Evolutionary conservation across 2,888 invertebrate species (phyloP).

Genomic region (Xestoiulus laeticollis): DNA sequence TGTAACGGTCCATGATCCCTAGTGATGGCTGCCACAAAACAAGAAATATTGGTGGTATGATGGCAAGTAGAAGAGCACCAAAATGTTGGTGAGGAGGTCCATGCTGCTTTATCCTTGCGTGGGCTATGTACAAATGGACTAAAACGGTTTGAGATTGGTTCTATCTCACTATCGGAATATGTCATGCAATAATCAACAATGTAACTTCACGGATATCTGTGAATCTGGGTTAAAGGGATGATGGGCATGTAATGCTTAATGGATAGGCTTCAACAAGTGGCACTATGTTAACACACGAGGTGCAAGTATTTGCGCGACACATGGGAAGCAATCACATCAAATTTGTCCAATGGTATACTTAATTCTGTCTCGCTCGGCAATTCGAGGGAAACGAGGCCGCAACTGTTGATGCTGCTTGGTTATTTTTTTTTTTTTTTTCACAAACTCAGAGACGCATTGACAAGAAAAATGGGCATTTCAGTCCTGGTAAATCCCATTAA

Average conservation of each 20-base stretch:
- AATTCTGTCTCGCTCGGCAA: slow-evolving; percentile 37
- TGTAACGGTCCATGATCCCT: slow-evolving; percentile 19
- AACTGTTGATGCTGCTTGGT: slow-evolving; percentile 49
- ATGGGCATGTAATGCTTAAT: slow-evolving; percentile 41
- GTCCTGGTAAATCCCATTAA: not conserved
- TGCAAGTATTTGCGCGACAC: slow-evolving; percentile 40
- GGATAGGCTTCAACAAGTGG: slow-evolving; percentile 49
- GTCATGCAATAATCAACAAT: slow-evolving; percentile 43
- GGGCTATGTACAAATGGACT: slow-evolving; percentile 36
- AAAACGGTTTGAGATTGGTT: slow-evolving; percentile 43
- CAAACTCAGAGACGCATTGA: slow-evolving; percentile 45
- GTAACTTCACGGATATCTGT: slow-evolving; percentile 19
- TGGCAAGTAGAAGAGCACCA: slow-evolving; percentile 43
- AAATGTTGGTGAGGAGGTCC: slow-evolving; percentile 4
- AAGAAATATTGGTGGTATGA: not conserved
- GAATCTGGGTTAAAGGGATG: slow-evolving; percentile 30
- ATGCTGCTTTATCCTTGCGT: not conserved
- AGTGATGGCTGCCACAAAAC: slow-evolving; percentile 13
- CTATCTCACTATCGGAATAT: slow-evolving; percentile 32
- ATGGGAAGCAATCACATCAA: slow-evolving; percentile 49
- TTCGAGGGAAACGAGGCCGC: slow-evolving; percentile 39
- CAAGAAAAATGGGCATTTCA: slow-evolving; percentile 30
- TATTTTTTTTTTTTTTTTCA: slow-evolving; percentile 41
- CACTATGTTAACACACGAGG: slow-evolving; percentile 44
- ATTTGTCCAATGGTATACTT: slow-evolving; percentile 49